Evolutionary conservation across 2,797 vertebrate genomes (phyloP).

Genomic region (Cuculus canorus): DNA sequence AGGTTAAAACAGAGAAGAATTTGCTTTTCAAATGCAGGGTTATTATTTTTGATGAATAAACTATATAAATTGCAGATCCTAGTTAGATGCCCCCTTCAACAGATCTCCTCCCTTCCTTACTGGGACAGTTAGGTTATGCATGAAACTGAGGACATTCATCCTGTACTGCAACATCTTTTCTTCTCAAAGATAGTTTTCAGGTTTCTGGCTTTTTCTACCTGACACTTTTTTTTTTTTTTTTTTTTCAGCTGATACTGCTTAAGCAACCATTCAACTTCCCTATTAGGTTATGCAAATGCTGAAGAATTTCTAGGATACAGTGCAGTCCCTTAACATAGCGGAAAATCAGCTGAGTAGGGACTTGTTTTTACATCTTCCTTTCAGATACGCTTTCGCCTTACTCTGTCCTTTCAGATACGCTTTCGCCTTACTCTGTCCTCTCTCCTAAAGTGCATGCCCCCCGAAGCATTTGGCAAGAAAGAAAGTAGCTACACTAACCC

Average conservation of each 20-base stretch:
- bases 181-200: neutral
- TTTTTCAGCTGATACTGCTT: neutral
- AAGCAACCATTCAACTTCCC: neutral
- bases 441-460: too few relatives aligned
- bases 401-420: neutral
- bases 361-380: neutral
- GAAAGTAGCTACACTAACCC: conserved; percentile 80
- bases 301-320: neutral
- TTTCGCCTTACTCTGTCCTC: neutral
- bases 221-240: neutral
- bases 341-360: neutral
- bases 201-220: neutral
- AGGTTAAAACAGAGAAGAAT: neutral
- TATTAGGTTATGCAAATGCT: too few relatives aligned
- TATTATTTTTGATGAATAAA: neutral
- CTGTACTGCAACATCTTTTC: neutral
- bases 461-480: too few relatives aligned
- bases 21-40: neutral
- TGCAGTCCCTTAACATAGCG: neutral
- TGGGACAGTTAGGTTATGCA: neutral
- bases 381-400: neutral
- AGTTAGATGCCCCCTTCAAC: neutral
- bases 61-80: neutral
- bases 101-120: neutral
- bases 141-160: neutral